A percentile compares a stretch with the other conserved stretches of the same genome.
These are phyloP conservation scores for Idaea biselata DNA, from an alignment of 2,888 invertebrate species.

Conservation along the genomic window DNA sequence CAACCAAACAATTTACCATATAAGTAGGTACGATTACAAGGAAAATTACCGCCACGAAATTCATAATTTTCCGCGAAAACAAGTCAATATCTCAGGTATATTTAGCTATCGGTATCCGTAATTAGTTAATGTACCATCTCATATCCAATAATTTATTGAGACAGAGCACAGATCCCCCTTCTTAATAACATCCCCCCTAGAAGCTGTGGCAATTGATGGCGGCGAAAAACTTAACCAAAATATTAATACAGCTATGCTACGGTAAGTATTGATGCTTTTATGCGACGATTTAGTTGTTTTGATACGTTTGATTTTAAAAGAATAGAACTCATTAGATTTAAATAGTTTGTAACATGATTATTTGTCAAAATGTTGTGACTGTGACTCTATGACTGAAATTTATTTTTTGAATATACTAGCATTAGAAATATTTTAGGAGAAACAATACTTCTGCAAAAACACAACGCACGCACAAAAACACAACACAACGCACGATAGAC, in stretches of 20 bases:
- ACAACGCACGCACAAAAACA: too few species aligned
- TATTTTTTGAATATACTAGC: too few species aligned
- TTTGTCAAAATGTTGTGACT: not conserved
- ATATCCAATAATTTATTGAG: constrained; percentile 79
- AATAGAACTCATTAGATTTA: not conserved
- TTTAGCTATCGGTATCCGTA: constrained; percentile 60
- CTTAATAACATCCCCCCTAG: constrained; percentile 46
- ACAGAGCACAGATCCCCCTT: constrained; percentile 61
- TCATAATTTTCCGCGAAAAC: constrained; percentile 12
- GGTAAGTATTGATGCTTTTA: constrained; percentile 66
- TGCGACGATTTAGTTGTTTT: constrained; percentile 34
- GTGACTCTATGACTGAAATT: too few species aligned
- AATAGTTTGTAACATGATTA: constrained; percentile 6
- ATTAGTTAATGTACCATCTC: constrained; percentile 78
- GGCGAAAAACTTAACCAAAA: constrained; percentile 79
- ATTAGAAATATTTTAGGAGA: too few species aligned
- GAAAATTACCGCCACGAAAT: not conserved
- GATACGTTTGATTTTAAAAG: constrained; percentile 37
- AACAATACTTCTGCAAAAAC: too few species aligned
- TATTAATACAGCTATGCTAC: constrained; percentile 74
- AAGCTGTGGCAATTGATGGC: constrained; percentile 67
- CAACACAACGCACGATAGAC: too few species aligned
- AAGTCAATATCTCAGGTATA: constrained; percentile 43
- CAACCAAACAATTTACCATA: not conserved
- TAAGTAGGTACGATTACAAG: not conserved